phyloP scores from a whole-genome alignment of 2,797 vertebrate species.

The Amniataba percoides region DNA sequence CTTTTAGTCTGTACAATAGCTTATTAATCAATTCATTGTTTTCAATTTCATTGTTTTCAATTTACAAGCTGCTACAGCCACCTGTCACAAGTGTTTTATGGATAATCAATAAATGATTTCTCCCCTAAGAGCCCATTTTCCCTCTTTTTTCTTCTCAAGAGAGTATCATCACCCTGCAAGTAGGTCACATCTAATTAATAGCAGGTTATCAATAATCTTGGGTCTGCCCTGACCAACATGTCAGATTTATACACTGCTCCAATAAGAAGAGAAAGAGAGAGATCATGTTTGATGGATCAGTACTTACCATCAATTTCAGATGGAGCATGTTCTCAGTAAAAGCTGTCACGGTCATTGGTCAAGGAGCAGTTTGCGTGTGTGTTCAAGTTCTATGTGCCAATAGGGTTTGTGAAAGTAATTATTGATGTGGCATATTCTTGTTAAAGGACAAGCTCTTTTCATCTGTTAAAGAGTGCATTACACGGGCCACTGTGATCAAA shows the following conservation, averaged over 20 bases:
- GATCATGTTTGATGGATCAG: slow-evolving; percentile 12
- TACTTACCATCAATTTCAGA: slow-evolving; percentile 44
- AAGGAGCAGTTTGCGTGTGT: slow-evolving; percentile 10
- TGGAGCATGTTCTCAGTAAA: slow-evolving; percentile 23
- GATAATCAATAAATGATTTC: slow-evolving; percentile 41
- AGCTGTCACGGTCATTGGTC: slow-evolving; percentile 1
- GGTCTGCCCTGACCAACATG: slow-evolving; percentile 35
- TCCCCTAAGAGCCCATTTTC: slow-evolving; percentile 19
- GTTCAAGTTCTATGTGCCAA: neutral
- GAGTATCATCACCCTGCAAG: slow-evolving; percentile 31
- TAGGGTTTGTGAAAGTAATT: slow-evolving; percentile 12
- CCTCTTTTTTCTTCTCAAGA: slow-evolving; percentile 24
- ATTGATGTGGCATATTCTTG: slow-evolving; percentile 35
- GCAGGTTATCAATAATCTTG: slow-evolving; percentile 46
- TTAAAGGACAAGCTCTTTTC: slow-evolving; percentile 26
- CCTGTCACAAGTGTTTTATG: slow-evolving; percentile 48
- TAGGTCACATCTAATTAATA: slow-evolving; percentile 58
- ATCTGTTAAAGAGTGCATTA: slow-evolving; percentile 38
- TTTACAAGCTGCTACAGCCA: slow-evolving; percentile 22
- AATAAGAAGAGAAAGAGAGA: too few relatives aligned
- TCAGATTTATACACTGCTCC: slow-evolving; percentile 2
- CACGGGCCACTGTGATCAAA: slow-evolving; percentile 32
- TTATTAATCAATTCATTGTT: slow-evolving; percentile 2
- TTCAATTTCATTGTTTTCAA: too few relatives aligned
- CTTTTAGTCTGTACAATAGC: slow-evolving; percentile 16